Evolutionary conservation across 2,113 vertebrate genomes (phyloP), one percentile per base, ranked within the genome.

Genomic region (Eretmochelys imbricata): DNA sequence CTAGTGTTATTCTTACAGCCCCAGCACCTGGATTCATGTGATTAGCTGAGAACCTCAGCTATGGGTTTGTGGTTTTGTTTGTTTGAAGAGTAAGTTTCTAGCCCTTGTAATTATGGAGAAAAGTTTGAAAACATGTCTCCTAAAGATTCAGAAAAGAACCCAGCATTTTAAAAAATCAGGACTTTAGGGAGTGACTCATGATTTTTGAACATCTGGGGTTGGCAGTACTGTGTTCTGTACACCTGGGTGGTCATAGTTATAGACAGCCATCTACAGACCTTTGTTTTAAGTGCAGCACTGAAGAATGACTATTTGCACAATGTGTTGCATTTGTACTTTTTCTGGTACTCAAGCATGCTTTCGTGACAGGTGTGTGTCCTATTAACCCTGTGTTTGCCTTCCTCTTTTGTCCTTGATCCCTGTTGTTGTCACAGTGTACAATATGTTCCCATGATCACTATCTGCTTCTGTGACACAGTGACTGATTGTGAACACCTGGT

Each of bases 321-420:
- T 69, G 16, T 22, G 35, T 38, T 69, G 65, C 1, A 25, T 65
- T 83, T 62, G 16, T 85, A 19, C 17, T 80, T 83, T 88, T 80
- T 29, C 10, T 89, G 29, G 16, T 24, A 51, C 22, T 82, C 11
- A 80, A 80, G 5, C 31, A 69, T 69, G 62, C 31, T 69, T 78
- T 78, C n/a, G 35, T 54, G 38, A 31, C 88, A 20, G 1, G 1
- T 0, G 1, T 57, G 84, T 85, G 4, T 5, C 27, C 0, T 13
- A 12, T 80, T 62, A n/a, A n/a, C 59, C 57, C 16, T 59, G 10
- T 69, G 9, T 46, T 27, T 62, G 2, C 59, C 83, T 51, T n/a
- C 8, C 4, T 83, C 90, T 79, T 17, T 35, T 27, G 20, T 51
- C 8, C 35, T 75, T 92, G 25, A 49, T 31, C 78, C 76, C 50